Conservation (phyloP, 2,113 vertebrate species). For the Mastomys natalensis region DNA sequence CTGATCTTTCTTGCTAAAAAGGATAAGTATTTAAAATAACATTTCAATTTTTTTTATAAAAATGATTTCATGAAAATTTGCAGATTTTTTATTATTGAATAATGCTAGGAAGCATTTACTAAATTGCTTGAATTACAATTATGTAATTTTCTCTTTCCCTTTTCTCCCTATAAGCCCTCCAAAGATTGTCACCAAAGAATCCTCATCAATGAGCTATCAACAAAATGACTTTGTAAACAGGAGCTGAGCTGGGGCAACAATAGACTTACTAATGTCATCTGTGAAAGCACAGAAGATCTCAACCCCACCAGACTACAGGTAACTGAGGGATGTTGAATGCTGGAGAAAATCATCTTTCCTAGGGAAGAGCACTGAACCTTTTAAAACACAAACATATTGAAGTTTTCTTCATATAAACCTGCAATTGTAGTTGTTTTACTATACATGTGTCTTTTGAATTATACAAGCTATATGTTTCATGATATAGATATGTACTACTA, state of each 20-base stretch:
- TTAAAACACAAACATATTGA: constrained; percentile 72
- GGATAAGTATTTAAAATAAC: constrained; percentile 7
- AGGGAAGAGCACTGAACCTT: constrained; percentile 48
- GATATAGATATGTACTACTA: constrained; percentile 37
- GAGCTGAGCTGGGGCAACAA: background rate
- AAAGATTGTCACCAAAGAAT: no score
- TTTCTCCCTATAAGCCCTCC: background rate
- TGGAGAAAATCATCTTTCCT: background rate
- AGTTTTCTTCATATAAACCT: constrained; percentile 77
- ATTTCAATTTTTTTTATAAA: constrained; percentile 31
- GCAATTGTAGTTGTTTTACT: constrained; percentile 77
- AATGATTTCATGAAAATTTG: constrained; percentile 56
- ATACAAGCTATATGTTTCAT: constrained; percentile 58
- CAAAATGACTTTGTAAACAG: background rate
- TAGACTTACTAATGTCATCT: no score
- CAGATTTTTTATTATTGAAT: constrained; percentile 69
- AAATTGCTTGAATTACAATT: background rate
- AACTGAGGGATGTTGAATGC: background rate
- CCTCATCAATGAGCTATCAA: no score
- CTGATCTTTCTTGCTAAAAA: background rate
- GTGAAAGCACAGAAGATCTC: background rate
- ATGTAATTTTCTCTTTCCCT: background rate
- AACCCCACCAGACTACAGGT: no score
- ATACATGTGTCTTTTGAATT: constrained; percentile 56
- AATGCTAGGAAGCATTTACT: background rate